Evolutionary conservation across 2,113 vertebrate species (phyloP), one percentile per base, ranked within the genome.

Genomic region (Dipodomys stephensi): DNA sequence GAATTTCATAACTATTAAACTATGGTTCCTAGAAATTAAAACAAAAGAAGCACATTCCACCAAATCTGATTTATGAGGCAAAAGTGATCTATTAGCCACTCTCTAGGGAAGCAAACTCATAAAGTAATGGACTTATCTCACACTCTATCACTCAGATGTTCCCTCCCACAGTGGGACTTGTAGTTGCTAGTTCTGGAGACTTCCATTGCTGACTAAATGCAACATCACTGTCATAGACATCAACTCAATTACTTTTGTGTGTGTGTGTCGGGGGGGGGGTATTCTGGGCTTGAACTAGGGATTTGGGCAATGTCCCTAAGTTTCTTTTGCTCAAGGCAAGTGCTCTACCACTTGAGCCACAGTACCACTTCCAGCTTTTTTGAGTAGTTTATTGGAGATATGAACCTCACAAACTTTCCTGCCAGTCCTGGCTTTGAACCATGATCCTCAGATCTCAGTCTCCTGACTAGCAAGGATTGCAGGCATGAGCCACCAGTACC

Each of bases 1-100:
- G 64, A 95, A 82, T 74, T 80, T 15, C 57, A 88, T 87, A 84
- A 32, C 78, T 86, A 83, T 86, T 88, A 92, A 91, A 96, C 79
- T 65, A 76, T 92, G 53, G 32, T 79, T 88, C 39, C 69, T 18
- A 82, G 80, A 94, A 74, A 94, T 78, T 87, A 82, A 83, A 87
- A 39, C 39, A 39, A 6, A 32, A 57, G 15, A 57, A 16, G 12
- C 25, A 62, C 3, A 18, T 73, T 49, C 30, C 2, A 25, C n/a
- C 9, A 88, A 77, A 81, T 84, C 10, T 88, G 76, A 81, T 78
- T 83, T 25, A 69, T 0, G 87, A 5, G 19, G 87, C 2, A 72
- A 74, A 76, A 93, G 39, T 11, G 69, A 57, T 30, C 15, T 82
- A 1, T 18, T 18, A 25, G 23, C 46, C 22, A 88, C n/a, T 44